Percentiles rank a stretch among this genome's conserved stretches.
phyloP scores from a whole-genome alignment of 2,888 invertebrate genomes.

The Hoplodrina blanda region DNA sequence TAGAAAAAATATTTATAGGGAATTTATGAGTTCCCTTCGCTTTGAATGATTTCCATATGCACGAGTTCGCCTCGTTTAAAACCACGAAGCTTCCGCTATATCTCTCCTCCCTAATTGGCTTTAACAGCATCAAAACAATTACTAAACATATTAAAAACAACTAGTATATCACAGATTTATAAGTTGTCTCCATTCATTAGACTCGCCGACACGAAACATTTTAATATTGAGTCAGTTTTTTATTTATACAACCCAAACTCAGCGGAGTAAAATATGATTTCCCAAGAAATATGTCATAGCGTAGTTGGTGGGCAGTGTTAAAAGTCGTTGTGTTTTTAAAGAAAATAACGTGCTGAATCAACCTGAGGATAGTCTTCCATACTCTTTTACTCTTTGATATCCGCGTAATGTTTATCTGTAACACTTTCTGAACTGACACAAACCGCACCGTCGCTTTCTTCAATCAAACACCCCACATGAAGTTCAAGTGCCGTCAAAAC shows the following conservation, averaged over 20 bases:
- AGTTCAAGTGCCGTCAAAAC: slow-evolving; percentile 71
- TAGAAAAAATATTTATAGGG: not conserved
- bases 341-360: slow-evolving; percentile 65
- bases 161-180: slow-evolving; percentile 24
- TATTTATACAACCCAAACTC: slow-evolving; percentile 45
- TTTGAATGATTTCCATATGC: slow-evolving; percentile 8
- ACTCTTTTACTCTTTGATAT: slow-evolving; percentile 67
- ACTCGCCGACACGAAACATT: slow-evolving; percentile 23
- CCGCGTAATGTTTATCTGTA: slow-evolving; percentile 62
- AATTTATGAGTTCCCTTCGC: slow-evolving; percentile 22
- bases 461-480: slow-evolving; percentile 57
- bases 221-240: slow-evolving; percentile 39
- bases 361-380: slow-evolving; percentile 59
- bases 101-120: slow-evolving; percentile 25
- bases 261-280: slow-evolving; percentile 52
- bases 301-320: slow-evolving; percentile 24
- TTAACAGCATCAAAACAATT: slow-evolving; percentile 16
- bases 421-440: slow-evolving; percentile 48
- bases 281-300: slow-evolving; percentile 64
- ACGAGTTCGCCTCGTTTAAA: slow-evolving; percentile 12
- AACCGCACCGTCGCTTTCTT: slow-evolving; percentile 59
- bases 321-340: slow-evolving; percentile 39
- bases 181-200: slow-evolving; percentile 29
- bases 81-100: slow-evolving; percentile 32
- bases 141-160: slow-evolving; percentile 19